Percentiles rank a stretch among this genome's conserved stretches.
phyloP scores from a whole-genome alignment of 2,888 invertebrate species.

The Morpho achilles region DNA sequence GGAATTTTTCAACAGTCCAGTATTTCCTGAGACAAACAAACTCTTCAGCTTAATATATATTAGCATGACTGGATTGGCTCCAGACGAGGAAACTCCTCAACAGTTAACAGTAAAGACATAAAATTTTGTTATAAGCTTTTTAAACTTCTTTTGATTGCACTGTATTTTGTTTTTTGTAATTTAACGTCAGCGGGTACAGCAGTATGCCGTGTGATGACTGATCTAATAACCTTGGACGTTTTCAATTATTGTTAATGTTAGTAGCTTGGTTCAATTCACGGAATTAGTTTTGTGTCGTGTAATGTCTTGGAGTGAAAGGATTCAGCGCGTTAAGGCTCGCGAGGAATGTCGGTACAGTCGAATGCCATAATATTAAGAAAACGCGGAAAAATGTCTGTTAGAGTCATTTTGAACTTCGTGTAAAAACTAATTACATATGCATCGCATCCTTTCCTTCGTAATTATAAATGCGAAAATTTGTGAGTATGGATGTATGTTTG shows the following conservation, averaged over 20 bases:
- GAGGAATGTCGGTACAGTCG: conserved; percentile 46
- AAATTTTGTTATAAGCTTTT: no score
- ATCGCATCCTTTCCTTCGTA: no score
- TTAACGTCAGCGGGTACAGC: conserved; percentile 8
- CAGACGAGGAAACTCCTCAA: no score
- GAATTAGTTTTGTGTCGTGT: conserved; percentile 45
- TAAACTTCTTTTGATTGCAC: background rate
- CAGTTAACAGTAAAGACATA: no score
- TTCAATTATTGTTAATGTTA: conserved; percentile 23
- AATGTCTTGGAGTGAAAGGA: conserved; percentile 61
- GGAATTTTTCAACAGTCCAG: no score
- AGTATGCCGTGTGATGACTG: conserved; percentile 16
- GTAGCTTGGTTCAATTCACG: conserved; percentile 37
- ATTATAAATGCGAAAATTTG: no score
- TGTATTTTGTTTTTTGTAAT: background rate
- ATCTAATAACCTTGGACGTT: conserved; percentile 26
- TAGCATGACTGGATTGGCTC: no score
- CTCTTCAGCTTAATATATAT: no score
- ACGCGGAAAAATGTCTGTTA: conserved; percentile 4
- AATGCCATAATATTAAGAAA: conserved; percentile 12
- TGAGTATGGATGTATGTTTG: no score
- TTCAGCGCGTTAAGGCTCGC: conserved; percentile 31
- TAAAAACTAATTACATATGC: no score
- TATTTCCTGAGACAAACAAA: no score
- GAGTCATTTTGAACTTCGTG: conserved; percentile 2